Evolutionary conservation across 2,888 invertebrate species (phyloP).

Genomic region (Tolmerus cingulatus): DNA sequence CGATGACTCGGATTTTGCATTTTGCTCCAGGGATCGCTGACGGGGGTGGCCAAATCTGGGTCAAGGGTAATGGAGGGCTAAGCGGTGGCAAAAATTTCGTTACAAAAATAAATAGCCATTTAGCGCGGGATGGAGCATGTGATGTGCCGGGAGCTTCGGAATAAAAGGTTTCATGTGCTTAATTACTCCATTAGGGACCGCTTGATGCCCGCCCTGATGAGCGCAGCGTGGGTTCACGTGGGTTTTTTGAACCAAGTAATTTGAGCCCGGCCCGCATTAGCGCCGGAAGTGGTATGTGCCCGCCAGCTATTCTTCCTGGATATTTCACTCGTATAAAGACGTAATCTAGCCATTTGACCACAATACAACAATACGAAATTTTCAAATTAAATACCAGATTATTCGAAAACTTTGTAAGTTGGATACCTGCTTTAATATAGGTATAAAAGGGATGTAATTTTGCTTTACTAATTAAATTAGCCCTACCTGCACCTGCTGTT

Average conservation of each 20-base stretch:
- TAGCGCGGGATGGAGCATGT: background rate
- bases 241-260: background rate
- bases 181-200: constrained; percentile 19
- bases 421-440: too few species aligned
- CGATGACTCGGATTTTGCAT: background rate
- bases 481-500: too few species aligned
- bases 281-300: background rate
- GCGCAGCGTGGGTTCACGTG: background rate
- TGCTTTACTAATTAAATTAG: too few species aligned
- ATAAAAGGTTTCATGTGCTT: constrained; percentile 15
- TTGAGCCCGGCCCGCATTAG: background rate
- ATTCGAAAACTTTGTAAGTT: background rate
- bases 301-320: background rate
- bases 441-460: too few species aligned
- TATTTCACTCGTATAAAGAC: background rate
- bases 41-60: background rate
- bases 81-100: background rate
- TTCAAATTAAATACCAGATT: background rate
- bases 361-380: background rate
- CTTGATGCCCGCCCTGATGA: background rate
- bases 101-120: background rate
- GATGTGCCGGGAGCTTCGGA: background rate
- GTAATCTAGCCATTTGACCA: background rate
- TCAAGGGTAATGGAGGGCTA: background rate
- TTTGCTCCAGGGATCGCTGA: background rate